Conservation (phyloP, 2,113 vertebrate genomes). For the human region GRCh38 chr6:52248001-52248500, state of each 20-base stretch:
- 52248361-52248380: background rate
- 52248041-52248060: conserved; percentile 35
- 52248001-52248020: background rate
- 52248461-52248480: background rate
- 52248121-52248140: background rate
- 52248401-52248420: background rate
- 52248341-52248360: background rate
- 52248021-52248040: conserved; percentile 27
- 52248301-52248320: background rate
- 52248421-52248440: background rate
- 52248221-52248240: background rate
- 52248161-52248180: background rate
- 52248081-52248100: conserved; percentile 52
- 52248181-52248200: background rate
- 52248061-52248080: conserved; percentile 58
- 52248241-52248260: background rate
- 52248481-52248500: background rate
- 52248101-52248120: conserved; percentile 74
- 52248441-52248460: background rate
- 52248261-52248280: background rate
- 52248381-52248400: background rate
- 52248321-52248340: background rate
- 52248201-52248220: background rate
- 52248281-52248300: background rate
- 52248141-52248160: background rate